Evolutionary conservation across 2,888 invertebrate species (phyloP).

Genomic region (Agonopterix arenella): DNA sequence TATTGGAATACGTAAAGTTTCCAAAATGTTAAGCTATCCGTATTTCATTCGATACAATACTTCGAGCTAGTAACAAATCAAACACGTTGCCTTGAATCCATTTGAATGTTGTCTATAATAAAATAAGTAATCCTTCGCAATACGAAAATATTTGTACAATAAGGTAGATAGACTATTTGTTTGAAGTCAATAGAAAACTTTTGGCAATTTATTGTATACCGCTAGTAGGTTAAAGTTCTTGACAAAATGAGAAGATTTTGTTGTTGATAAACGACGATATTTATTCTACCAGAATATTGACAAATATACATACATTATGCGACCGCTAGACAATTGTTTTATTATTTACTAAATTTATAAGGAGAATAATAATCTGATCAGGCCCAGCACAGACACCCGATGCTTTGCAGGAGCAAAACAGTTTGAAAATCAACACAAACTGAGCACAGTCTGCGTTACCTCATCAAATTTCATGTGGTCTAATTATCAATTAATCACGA

Average conservation of each 20-base stretch:
- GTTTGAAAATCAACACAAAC: no score
- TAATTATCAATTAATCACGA: no score
- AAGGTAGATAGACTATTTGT: constrained; percentile 45
- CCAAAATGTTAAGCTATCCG: constrained; percentile 20
- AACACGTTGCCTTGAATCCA: constrained; percentile 67
- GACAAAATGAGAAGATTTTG: constrained; percentile 41
- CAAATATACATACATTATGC: constrained; percentile 46
- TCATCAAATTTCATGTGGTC: no score
- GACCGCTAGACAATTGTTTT: constrained; percentile 23
- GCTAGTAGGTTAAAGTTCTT: constrained; percentile 35
- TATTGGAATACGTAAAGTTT: no score
- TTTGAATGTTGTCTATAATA: constrained; percentile 40
- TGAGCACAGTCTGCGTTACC: no score
- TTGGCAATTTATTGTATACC: constrained; percentile 41
- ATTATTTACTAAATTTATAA: constrained; percentile 3
- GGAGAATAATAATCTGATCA: background rate
- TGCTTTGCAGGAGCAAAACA: no score
- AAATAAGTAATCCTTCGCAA: constrained; percentile 37
- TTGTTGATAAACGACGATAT: constrained; percentile 46
- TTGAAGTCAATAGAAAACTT: constrained; percentile 40
- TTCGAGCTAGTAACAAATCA: constrained; percentile 48
- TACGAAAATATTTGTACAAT: constrained; percentile 37
- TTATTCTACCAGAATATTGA: constrained; percentile 67
- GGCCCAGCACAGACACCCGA: no score
- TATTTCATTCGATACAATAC: constrained; percentile 32